Percentiles rank a stretch among this genome's conserved stretches.
Conservation (phyloP, 2,797 vertebrate genomes). For the Amphiprion clarkii region DNA sequence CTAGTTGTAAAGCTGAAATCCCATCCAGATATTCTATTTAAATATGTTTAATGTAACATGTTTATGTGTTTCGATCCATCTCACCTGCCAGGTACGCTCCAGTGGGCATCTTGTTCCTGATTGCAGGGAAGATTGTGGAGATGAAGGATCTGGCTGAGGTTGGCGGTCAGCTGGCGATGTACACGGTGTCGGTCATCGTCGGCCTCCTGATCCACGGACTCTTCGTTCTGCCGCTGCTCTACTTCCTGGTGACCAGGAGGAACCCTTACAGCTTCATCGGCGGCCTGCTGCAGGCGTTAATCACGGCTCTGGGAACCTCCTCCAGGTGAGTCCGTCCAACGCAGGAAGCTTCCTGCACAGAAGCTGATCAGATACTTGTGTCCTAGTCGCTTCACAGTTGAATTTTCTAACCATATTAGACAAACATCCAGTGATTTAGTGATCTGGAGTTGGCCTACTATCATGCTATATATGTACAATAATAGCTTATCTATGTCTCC, state of each 20-base stretch:
- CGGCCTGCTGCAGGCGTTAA: constrained; percentile 95
- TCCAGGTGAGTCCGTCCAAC: constrained; percentile 88
- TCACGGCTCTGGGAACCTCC: constrained; percentile 96
- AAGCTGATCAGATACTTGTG: too few relatives aligned
- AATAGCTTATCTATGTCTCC: not conserved
- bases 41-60: too few relatives aligned
- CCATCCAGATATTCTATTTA: too few relatives aligned
- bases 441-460: too few relatives aligned
- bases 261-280: constrained; percentile 94
- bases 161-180: constrained; percentile 96
- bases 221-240: constrained; percentile 92
- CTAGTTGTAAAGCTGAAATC: not conserved
- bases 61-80: too few relatives aligned
- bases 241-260: constrained; percentile 91
- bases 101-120: constrained; percentile 95
- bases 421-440: too few relatives aligned
- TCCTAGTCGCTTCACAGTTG: too few relatives aligned
- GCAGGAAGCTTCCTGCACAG: not conserved
- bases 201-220: constrained; percentile 94
- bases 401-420: too few relatives aligned
- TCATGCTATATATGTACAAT: too few relatives aligned
- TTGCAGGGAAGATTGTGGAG: constrained; percentile 95
- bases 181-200: constrained; percentile 92
- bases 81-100: constrained; percentile 91
- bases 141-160: constrained; percentile 94